phyloP scores from a whole-genome alignment of 2,113 vertebrate genomes.

The Stictonetta naevosa region DNA sequence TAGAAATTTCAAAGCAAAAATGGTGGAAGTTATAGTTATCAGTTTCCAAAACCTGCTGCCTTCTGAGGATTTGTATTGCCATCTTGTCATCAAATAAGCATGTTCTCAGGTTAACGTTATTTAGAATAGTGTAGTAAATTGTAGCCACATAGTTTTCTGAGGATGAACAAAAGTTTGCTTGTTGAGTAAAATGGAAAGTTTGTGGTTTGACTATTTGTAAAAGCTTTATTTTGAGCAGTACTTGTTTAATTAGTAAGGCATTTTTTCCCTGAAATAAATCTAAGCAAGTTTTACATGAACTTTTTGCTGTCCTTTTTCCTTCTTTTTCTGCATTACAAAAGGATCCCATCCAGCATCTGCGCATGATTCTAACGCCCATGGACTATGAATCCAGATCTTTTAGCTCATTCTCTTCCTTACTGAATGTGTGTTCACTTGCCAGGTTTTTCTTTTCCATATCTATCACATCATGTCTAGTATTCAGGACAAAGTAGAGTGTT shows the following conservation, averaged over 20 bases:
- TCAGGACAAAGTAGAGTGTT: not conserved
- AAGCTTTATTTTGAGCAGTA: not conserved
- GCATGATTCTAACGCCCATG: fast-evolving
- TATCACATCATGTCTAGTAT: not conserved
- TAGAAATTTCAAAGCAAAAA: not conserved
- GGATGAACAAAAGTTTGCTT: not conserved
- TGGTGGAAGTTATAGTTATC: not conserved
- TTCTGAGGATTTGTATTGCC: not conserved
- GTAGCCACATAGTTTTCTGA: not conserved
- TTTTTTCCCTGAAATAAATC: not conserved
- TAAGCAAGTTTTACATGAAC: not conserved
- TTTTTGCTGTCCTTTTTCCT: not conserved
- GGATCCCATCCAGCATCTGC: not conserved
- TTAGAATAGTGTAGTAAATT: not conserved
- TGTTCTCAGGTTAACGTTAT: not conserved
- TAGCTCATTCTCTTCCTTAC: not conserved
- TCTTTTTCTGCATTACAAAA: not conserved
- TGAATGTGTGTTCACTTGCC: not conserved
- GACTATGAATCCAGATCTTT: not conserved
- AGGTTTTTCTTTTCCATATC: not conserved
- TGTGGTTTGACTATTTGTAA: not conserved
- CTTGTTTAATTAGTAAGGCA: not conserved
- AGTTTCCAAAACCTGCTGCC: not conserved
- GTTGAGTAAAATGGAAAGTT: not conserved
- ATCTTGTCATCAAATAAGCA: not conserved